A percentile compares a stretch with the other conserved stretches of the same genome.
Evolutionary conservation across 2,113 vertebrate genomes (phyloP).

Genomic region (Podocnemis expansa): DNA sequence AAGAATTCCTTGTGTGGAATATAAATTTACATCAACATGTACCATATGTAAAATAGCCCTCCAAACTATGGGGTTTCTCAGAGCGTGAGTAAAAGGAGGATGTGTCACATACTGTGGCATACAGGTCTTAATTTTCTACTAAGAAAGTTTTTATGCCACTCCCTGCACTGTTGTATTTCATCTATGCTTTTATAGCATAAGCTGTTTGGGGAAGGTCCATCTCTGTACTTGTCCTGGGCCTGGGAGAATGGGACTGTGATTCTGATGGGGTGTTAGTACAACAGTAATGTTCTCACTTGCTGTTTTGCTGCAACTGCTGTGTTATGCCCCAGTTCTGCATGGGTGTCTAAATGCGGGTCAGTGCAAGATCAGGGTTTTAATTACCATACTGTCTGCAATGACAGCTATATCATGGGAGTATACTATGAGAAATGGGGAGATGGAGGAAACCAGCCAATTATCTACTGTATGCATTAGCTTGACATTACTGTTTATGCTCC

Average conservation of each 20-base stretch:
- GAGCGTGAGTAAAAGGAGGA: not conserved
- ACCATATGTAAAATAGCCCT: not conserved
- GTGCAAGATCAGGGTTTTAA: rapidly evolving
- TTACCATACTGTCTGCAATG: not conserved
- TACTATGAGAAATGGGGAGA: not conserved
- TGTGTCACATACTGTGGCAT: not conserved
- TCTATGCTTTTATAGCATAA: not conserved
- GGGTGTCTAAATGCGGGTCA: rapidly evolving
- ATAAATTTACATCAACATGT: not conserved
- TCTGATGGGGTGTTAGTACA: not conserved
- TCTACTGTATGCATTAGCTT: not conserved
- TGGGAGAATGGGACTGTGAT: not conserved
- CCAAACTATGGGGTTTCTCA: not conserved
- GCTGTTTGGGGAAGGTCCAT: not conserved
- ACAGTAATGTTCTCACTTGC: not conserved
- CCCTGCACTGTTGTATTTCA: not conserved
- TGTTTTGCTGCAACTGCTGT: not conserved
- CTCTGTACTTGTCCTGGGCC: not conserved
- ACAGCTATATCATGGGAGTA: not conserved
- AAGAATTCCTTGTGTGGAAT: not conserved
- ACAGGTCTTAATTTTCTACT: not conserved
- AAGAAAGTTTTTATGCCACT: not conserved
- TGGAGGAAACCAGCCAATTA: not conserved
- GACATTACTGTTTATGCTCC: rapidly evolving
- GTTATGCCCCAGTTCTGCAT: not conserved